Conservation (phyloP, 1,140 invertebrate species). For the Bilobella aurantiaca region DNA sequence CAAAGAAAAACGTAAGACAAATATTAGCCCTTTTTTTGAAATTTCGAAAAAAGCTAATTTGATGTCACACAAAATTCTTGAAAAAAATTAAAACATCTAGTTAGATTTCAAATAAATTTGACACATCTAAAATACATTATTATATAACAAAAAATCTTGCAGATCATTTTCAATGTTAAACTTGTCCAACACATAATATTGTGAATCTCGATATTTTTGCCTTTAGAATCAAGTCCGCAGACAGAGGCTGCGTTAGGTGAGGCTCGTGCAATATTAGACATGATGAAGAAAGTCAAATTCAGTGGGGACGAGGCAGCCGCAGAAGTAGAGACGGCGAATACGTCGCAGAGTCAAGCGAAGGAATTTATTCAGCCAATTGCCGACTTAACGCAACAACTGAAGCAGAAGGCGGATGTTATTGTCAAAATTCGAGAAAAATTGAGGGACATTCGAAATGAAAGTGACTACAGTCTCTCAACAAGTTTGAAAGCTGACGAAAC, state of each 20-base stretch:
- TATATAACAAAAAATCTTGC: too few relatives aligned
- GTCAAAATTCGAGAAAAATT: conserved; percentile 54
- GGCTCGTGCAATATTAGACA: conserved; percentile 56
- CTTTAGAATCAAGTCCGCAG: conserved; percentile 49
- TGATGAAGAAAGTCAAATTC: conserved; percentile 53
- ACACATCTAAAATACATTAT: too few relatives aligned
- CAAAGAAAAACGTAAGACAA: conserved; percentile 47
- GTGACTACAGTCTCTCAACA: conserved; percentile 50
- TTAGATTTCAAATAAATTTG: too few relatives aligned
- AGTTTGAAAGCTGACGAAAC: conserved; percentile 52
- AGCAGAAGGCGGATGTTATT: conserved; percentile 48
- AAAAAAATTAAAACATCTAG: too few relatives aligned
- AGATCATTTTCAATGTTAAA: too few relatives aligned
- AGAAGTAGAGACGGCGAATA: conserved; percentile 48
- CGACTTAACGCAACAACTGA: conserved; percentile 47
- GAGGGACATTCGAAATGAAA: conserved; percentile 60
- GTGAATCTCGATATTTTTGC: too few relatives aligned
- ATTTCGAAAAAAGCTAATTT: too few relatives aligned
- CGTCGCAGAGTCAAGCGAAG: conserved; percentile 55
- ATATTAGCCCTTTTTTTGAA: too few relatives aligned
- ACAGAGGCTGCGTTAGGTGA: conserved; percentile 63
- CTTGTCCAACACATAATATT: too few relatives aligned
- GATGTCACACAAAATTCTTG: too few relatives aligned
- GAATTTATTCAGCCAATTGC: conserved; percentile 56
- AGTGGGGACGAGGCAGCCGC: conserved; percentile 45